Evolutionary conservation across 2,797 vertebrate genomes (phyloP), one percentile per base, ranked within the genome.

Genomic region (Manis pentadactyla): DNA sequence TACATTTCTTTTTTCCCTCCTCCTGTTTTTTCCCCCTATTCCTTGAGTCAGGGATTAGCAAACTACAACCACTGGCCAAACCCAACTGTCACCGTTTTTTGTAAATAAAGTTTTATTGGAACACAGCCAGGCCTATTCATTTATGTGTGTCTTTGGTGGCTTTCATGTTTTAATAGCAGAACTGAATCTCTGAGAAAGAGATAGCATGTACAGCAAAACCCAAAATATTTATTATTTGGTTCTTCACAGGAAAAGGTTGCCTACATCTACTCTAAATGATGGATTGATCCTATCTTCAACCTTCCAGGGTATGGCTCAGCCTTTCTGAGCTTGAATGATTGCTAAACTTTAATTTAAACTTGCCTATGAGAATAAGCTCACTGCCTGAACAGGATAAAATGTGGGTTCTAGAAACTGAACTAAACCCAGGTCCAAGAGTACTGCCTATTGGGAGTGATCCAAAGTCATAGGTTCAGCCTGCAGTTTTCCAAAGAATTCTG

Each of bases 381-480:
- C 17, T 61, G 61, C 31, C 46, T 68, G 46, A 84, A 81, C 0
- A 82, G n/a, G 69, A 39, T 1, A 59, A 29, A 90, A 87, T 64
- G 64, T 19, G 31, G 10, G 42, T 57, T 85, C 61, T 68, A 84
- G 17, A 97, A 94, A 85, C 57, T 89, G 49, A 59, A 17, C 27
- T 75, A 66, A 96, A 68, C 15, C 25, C 63, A 78, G 49, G 9
- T n/a, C 96, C 57, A 93, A 95, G 29, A 73, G 46, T 7, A 77
- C 1, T 18, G 37, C 13, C 59, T 92, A 7, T n/a, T 77, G 53
- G 13, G 4, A 73, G 34, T 68, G 42, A 84, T 81, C 42, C 31
- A 53, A 92, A 90, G 29, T 92, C 51, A 77, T 1, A 77, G 49
- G 23, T 39, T 64, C 19, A 89, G 3, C 2, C 57, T 71, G 4